Evolutionary conservation across 2,888 invertebrate species (phyloP).

Genomic region (Galerucella pusilla): DNA sequence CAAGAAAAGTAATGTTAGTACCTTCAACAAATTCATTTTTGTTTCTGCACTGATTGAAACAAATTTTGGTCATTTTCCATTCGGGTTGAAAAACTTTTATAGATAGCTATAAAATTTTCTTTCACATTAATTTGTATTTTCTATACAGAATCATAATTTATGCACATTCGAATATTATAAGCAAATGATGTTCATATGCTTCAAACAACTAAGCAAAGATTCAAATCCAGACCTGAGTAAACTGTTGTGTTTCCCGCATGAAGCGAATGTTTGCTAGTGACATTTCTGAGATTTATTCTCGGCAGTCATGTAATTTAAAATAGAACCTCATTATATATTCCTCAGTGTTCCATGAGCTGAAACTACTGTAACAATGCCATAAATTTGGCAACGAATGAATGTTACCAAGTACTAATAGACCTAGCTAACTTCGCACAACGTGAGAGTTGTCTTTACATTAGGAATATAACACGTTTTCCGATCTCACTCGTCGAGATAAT

Average conservation of each 20-base stretch:
- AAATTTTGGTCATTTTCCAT: too few species aligned
- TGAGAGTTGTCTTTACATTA: constrained; percentile 11
- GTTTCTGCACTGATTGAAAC: too few species aligned
- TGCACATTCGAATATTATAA: too few species aligned
- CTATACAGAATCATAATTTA: too few species aligned
- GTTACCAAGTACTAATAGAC: constrained; percentile 22
- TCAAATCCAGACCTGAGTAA: constrained; percentile 10
- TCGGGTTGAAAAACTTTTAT: too few species aligned
- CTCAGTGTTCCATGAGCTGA: constrained; percentile 26
- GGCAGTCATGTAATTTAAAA: constrained; percentile 40
- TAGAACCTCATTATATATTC: constrained; percentile 36
- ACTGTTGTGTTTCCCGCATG: constrained; percentile 23
- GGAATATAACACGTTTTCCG: constrained; percentile 2
- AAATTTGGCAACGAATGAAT: constrained; percentile 28
- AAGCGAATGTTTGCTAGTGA: constrained; percentile 37
- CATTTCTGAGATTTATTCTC: constrained; percentile 42
- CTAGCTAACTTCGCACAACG: constrained; percentile 13
- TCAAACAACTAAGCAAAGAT: not conserved
- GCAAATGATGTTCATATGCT: too few species aligned
- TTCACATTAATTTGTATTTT: too few species aligned
- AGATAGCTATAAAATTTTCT: too few species aligned
- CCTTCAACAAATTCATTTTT: too few species aligned
- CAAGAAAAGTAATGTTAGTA: too few species aligned
- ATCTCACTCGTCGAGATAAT: constrained; percentile 3
- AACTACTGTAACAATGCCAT: constrained; percentile 28